Conservation (phyloP, 2,888 invertebrate species). For the Drosophila kanekoi region DNA sequence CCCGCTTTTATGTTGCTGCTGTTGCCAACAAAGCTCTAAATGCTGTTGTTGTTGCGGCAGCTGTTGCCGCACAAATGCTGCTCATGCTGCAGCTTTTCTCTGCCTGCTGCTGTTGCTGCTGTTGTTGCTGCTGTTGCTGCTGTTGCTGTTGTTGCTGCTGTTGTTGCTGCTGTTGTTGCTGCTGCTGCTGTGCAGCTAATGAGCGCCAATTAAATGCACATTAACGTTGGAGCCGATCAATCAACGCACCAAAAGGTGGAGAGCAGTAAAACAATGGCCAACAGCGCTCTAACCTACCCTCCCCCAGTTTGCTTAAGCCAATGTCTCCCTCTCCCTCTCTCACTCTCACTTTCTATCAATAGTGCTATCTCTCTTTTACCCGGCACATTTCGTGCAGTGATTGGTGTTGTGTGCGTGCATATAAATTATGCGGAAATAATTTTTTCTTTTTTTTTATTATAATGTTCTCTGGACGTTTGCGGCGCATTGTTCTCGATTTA, state of each 20-base stretch:
- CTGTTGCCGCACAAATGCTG: too few species aligned
- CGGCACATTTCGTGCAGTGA: slow-evolving; percentile 36
- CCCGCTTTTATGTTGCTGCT: slow-evolving; percentile 14
- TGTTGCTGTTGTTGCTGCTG: slow-evolving; percentile 6
- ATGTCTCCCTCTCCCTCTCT: not conserved
- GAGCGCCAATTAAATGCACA: slow-evolving; percentile 69
- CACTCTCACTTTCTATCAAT: not conserved
- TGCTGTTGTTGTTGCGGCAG: not conserved
- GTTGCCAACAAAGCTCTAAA: too few species aligned
- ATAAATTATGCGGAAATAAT: slow-evolving; percentile 76
- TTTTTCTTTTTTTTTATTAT: slow-evolving; percentile 43
- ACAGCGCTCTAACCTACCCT: too few species aligned
- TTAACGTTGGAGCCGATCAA: slow-evolving; percentile 61
- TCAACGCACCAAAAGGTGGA: slow-evolving; percentile 37
- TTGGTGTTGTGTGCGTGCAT: slow-evolving; percentile 55
- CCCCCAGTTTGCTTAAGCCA: slow-evolving; percentile 7
- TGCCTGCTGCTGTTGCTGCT: not conserved
- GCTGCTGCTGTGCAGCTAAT: slow-evolving; percentile 50
- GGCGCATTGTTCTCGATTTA: slow-evolving; percentile 45
- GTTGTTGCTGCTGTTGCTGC: not conserved
- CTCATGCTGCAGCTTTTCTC: not conserved
- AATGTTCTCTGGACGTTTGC: slow-evolving; percentile 35
- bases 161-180: slow-evolving; percentile 9
- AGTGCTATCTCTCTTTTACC: slow-evolving; percentile 3
- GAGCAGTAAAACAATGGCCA: slow-evolving; percentile 12